A percentile compares a stretch with the other conserved stretches of the same genome.
Evolutionary conservation across 2,888 invertebrate genomes (phyloP).

Genomic region (Dysmachus trigonus): DNA sequence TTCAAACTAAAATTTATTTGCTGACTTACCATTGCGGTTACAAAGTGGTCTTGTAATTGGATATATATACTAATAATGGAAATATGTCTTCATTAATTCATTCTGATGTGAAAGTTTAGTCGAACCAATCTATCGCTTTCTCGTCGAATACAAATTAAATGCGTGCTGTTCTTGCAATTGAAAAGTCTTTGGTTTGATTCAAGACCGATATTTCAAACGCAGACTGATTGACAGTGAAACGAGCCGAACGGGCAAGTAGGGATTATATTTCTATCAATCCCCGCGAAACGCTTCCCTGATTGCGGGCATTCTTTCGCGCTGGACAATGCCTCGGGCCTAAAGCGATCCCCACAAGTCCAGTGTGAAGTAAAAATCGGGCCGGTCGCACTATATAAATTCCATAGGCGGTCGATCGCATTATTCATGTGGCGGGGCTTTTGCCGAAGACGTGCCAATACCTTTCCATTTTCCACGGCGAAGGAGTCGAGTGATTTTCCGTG

Average conservation of each 20-base stretch:
- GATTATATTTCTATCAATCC: not conserved
- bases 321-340: not conserved
- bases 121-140: not conserved
- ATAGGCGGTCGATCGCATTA: not conserved
- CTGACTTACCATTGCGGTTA: no score
- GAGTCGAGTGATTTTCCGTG: not conserved
- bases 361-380: slow-evolving; percentile 4
- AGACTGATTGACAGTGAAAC: not conserved
- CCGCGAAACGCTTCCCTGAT: not conserved
- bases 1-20: no score
- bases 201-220: not conserved
- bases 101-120: not conserved
- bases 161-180: not conserved
- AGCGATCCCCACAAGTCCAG: not conserved
- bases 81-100: not conserved
- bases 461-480: not conserved
- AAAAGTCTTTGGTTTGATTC: not conserved
- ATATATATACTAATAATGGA: not conserved
- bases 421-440: not conserved
- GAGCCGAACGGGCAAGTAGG: not conserved
- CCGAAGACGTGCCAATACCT: slow-evolving; percentile 21
- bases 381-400: not conserved
- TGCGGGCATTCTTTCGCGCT: not conserved
- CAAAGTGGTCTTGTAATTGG: not conserved
- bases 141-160: not conserved